Evolutionary conservation across 2,113 vertebrate genomes (phyloP).

Genomic region (Poicephalus meyeri): DNA sequence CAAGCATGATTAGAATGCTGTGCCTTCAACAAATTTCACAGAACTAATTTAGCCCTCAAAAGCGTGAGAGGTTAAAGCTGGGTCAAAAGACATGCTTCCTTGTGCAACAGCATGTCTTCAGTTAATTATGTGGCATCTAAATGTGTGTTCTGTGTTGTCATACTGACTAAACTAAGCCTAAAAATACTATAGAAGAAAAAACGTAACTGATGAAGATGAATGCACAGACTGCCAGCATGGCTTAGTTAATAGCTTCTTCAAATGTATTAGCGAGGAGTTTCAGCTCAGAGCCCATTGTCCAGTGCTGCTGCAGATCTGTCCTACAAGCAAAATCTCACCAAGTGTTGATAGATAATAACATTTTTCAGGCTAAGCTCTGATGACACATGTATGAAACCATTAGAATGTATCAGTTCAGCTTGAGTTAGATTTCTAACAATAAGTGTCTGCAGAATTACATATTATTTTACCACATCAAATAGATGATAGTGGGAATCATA

Average conservation of each 20-base stretch:
- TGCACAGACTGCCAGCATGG: background rate
- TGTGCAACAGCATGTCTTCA: background rate
- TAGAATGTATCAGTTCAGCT: conserved; percentile 9
- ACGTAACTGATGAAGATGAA: conserved; percentile 28
- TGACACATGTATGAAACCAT: background rate
- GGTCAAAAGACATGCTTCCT: conserved; percentile 44
- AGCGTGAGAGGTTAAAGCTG: conserved; percentile 22
- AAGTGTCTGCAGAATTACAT: background rate
- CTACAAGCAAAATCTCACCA: background rate
- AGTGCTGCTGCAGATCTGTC: background rate
- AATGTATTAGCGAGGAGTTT: background rate
- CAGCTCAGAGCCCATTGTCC: background rate
- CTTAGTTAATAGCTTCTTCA: conserved; percentile 57
- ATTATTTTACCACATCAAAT: conserved; percentile 1
- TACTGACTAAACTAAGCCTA: conserved; percentile 11
- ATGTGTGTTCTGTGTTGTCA: conserved; percentile 44
- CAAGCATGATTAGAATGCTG: conserved; percentile 24
- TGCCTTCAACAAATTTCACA: conserved; percentile 27
- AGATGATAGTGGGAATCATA: background rate
- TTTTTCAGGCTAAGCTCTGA: background rate
- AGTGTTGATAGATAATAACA: background rate
- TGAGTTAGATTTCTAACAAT: background rate
- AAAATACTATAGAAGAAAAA: conserved; percentile 18
- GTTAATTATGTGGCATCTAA: conserved; percentile 52
- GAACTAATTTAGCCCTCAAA: conserved; percentile 56